Evolutionary conservation across 2,113 vertebrate genomes (phyloP).

Genomic region (Tonatia bakeri): DNA sequence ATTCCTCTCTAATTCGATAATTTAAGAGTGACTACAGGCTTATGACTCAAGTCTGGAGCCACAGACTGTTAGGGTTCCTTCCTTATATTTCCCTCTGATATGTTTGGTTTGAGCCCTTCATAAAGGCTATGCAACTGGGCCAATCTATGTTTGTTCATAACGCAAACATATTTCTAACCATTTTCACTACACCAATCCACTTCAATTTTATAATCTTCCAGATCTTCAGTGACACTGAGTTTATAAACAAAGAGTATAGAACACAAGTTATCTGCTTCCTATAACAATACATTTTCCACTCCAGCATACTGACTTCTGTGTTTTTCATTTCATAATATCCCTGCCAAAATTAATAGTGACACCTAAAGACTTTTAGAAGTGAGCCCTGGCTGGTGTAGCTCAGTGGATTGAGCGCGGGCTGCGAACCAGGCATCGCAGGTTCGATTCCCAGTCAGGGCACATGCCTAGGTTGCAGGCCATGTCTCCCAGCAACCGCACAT

Average conservation of each 20-base stretch:
- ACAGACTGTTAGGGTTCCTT: neutral
- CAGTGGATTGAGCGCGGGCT: too few relatives aligned
- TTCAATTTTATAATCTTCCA: neutral
- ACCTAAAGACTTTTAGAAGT: neutral
- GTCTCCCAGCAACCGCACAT: too few relatives aligned
- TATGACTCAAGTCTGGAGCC: neutral
- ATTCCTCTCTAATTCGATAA: neutral
- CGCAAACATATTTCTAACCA: neutral
- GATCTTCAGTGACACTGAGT: fast-evolving
- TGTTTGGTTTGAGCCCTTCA: neutral
- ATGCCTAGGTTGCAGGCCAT: too few relatives aligned
- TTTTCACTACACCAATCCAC: neutral
- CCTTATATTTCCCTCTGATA: neutral
- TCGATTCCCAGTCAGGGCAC: too few relatives aligned
- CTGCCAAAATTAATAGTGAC: neutral
- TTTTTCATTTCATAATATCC: neutral
- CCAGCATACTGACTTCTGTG: neutral
- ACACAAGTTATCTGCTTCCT: neutral
- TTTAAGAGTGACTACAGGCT: neutral
- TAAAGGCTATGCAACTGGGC: neutral
- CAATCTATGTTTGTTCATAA: neutral
- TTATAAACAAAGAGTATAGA: neutral
- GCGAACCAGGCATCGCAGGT: too few relatives aligned
- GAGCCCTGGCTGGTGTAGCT: too few relatives aligned
- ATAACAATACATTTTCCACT: neutral